These are phyloP conservation scores for Lydus trimaculatus DNA, from an alignment of 2,888 invertebrate species.

Conservation along the genomic window DNA sequence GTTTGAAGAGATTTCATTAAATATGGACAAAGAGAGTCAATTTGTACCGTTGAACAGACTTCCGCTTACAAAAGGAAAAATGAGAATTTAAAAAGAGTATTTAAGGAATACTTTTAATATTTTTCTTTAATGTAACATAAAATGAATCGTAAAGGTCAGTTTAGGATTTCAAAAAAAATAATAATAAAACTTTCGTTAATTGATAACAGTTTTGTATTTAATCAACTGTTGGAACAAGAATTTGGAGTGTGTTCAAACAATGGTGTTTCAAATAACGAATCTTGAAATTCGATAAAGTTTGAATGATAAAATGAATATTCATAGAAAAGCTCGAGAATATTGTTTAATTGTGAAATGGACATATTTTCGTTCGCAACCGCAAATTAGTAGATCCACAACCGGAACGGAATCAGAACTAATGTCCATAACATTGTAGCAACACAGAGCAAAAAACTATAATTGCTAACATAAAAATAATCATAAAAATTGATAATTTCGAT, in stretches of 20 bases:
- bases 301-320: conserved; percentile 30
- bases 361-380: conserved; percentile 23
- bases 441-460: too few relatives aligned
- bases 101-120: not conserved
- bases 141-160: not conserved
- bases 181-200: not conserved
- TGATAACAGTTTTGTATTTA: not conserved
- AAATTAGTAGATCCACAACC: too few relatives aligned
- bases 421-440: too few relatives aligned
- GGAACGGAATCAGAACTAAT: too few relatives aligned
- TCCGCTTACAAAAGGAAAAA: not conserved
- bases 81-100: not conserved
- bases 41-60: not conserved
- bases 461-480: too few relatives aligned
- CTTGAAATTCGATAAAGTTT: not conserved
- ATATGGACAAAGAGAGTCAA: conserved; percentile 1
- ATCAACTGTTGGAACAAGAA: not conserved
- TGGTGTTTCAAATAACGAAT: not conserved
- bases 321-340: conserved; percentile 24
- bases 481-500: too few relatives aligned
- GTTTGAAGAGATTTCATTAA: conserved; percentile 9
- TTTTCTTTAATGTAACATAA: not conserved
- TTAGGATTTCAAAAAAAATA: not conserved
- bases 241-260: not conserved
- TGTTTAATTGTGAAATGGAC: conserved; percentile 35